Percentiles rank a stretch among this genome's conserved stretches.
Conservation (phyloP, 64 coral and sea anemone genomes). For the Montipora sp. region DNA sequence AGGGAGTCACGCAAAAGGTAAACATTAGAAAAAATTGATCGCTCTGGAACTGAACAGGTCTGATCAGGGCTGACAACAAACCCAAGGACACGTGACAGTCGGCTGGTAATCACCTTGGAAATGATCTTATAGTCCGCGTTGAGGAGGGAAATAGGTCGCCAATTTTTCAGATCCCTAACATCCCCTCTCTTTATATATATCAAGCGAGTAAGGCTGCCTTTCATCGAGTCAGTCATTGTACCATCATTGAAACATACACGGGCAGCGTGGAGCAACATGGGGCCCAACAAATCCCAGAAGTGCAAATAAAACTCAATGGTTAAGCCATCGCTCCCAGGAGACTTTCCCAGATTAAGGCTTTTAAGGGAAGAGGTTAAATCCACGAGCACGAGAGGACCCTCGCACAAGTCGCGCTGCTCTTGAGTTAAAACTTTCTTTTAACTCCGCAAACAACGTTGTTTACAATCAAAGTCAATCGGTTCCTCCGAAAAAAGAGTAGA, state of each 20-base stretch:
- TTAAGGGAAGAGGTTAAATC: constrained; percentile 2
- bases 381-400: background rate
- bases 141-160: too few relatives aligned
- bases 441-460: background rate
- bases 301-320: constrained; percentile 35
- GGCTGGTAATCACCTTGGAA: background rate
- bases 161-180: too few relatives aligned
- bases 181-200: too few relatives aligned
- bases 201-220: too few relatives aligned
- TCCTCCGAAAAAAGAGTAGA: background rate
- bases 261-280: too few relatives aligned
- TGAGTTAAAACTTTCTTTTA: background rate
- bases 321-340: constrained; percentile 34
- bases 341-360: background rate
- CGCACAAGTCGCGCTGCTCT: background rate
- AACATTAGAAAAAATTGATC: background rate
- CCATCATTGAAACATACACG: too few relatives aligned
- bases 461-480: background rate
- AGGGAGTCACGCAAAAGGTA: background rate
- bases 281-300: constrained; percentile 16
- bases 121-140: constrained; percentile 33
- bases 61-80: background rate
- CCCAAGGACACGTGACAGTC: background rate
- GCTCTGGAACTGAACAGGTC: background rate
- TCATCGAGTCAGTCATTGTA: too few relatives aligned